Conservation (phyloP, 2,113 vertebrate genomes). For the Carassius carassius region DNA sequence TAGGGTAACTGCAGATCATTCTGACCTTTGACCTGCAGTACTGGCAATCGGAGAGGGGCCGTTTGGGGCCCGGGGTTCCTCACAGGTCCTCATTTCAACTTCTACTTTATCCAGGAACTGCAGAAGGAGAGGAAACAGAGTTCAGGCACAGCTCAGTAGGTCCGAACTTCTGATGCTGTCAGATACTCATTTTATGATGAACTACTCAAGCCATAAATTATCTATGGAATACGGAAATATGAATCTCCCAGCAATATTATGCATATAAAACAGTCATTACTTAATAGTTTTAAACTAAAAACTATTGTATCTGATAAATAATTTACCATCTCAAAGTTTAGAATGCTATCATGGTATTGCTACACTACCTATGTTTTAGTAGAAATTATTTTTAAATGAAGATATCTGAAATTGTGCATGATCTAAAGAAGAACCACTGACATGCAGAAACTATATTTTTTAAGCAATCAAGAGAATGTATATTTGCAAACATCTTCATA, state of each 20-base stretch:
- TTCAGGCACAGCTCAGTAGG: neutral
- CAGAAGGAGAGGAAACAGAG: constrained; percentile 50
- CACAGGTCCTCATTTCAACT: constrained; percentile 97
- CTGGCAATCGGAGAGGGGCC: constrained; percentile 97
- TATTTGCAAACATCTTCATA: no score
- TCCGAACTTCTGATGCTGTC: neutral
- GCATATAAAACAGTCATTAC: neutral
- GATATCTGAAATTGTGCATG: neutral
- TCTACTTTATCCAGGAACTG: constrained; percentile 98
- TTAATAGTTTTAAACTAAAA: neutral
- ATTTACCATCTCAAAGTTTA: neutral
- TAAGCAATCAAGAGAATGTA: no score
- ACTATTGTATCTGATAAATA: neutral
- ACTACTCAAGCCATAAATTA: neutral
- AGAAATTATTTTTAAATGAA: neutral
- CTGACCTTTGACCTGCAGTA: constrained; percentile 93
- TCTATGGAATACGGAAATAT: neutral
- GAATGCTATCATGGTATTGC: neutral
- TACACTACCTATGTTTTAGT: neutral
- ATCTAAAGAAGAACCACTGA: neutral
- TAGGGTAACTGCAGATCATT: no score
- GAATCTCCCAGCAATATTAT: neutral
- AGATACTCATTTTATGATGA: neutral
- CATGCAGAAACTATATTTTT: neutral
- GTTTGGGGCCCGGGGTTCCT: constrained; percentile 93